Conservation (phyloP, 2,888 invertebrate genomes). For the Trichogramma dendrolimi region DNA sequence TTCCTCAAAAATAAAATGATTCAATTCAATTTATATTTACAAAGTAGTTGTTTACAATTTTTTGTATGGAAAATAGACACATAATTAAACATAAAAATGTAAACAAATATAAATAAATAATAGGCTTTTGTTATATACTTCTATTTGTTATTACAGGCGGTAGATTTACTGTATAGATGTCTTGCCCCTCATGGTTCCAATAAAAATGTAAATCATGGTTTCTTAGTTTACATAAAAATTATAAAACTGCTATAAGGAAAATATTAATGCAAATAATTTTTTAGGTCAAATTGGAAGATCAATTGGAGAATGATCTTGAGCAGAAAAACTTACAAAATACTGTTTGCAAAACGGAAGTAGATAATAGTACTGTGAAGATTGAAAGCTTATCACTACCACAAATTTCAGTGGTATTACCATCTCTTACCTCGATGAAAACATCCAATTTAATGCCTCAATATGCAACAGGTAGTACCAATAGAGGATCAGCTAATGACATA, state of each 20-base stretch:
- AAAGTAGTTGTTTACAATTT: too few species aligned
- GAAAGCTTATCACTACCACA: slow-evolving; percentile 39
- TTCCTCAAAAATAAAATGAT: slow-evolving; percentile 4
- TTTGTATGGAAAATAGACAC: slow-evolving; percentile 2
- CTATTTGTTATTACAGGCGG: slow-evolving; percentile 52
- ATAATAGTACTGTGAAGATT: background rate
- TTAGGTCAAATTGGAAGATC: slow-evolving; percentile 50
- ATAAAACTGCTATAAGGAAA: slow-evolving; percentile 27
- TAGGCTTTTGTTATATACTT: slow-evolving; percentile 46
- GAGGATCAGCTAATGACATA: too few species aligned
- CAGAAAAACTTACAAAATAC: slow-evolving; percentile 31
- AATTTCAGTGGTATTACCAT: slow-evolving; percentile 45
- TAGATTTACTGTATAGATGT: slow-evolving; percentile 53
- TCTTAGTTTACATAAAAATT: slow-evolving; percentile 43
- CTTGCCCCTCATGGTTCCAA: slow-evolving; percentile 53
- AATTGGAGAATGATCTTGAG: slow-evolving; percentile 35
- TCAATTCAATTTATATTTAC: background rate
- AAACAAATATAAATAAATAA: slow-evolving; percentile 6
- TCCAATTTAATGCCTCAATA: slow-evolving; percentile 18
- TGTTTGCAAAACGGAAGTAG: too few species aligned
- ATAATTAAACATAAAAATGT: slow-evolving; percentile 18
- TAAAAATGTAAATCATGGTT: slow-evolving; percentile 53
- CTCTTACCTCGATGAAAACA: slow-evolving; percentile 39
- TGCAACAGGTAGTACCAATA: too few species aligned
- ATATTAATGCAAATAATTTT: slow-evolving; percentile 32